Percentiles rank a stretch among this genome's conserved stretches.
Evolutionary conservation across 2,113 vertebrate genomes (phyloP).

Genomic region (Lagenorhynchus albirostris): DNA sequence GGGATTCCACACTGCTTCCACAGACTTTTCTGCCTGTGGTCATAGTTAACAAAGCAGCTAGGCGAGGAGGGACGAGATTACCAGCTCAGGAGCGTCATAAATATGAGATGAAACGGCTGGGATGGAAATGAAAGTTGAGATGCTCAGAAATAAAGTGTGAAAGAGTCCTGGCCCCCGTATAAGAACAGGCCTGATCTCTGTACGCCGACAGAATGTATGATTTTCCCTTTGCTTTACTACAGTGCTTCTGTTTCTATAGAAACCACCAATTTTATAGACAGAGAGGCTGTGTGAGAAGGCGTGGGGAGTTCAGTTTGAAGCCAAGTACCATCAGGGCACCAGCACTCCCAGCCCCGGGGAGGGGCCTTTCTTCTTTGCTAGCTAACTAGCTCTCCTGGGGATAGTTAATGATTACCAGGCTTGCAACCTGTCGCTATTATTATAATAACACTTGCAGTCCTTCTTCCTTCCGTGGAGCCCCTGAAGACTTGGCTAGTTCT

Average conservation of each 20-base stretch:
- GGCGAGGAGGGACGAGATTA: constrained; percentile 49
- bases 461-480: not conserved
- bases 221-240: constrained; percentile 75
- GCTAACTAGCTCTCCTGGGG: constrained; percentile 73
- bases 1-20: not conserved
- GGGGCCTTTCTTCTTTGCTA: constrained; percentile 56
- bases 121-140: constrained; percentile 76
- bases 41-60: constrained; percentile 39
- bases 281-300: constrained; percentile 65
- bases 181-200: constrained; percentile 76
- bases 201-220: constrained; percentile 79
- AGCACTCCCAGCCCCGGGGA: constrained; percentile 40
- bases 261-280: constrained; percentile 81
- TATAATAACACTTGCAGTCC: constrained; percentile 11
- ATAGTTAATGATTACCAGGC: constrained; percentile 66
- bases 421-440: constrained; percentile 52
- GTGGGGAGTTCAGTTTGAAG: constrained; percentile 73
- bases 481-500: not conserved
- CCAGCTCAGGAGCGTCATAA: constrained; percentile 67
- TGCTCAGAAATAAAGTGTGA: constrained; percentile 77
- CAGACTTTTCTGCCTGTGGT: constrained; percentile 48
- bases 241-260: constrained; percentile 83
- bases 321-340: constrained; percentile 56
- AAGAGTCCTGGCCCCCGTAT: constrained; percentile 64
- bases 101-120: constrained; percentile 68